A percentile compares a stretch with the other conserved stretches of the same genome.
Evolutionary conservation across 2,888 invertebrate species (phyloP).

Genomic region (Archaeoteleia sp.): DNA sequence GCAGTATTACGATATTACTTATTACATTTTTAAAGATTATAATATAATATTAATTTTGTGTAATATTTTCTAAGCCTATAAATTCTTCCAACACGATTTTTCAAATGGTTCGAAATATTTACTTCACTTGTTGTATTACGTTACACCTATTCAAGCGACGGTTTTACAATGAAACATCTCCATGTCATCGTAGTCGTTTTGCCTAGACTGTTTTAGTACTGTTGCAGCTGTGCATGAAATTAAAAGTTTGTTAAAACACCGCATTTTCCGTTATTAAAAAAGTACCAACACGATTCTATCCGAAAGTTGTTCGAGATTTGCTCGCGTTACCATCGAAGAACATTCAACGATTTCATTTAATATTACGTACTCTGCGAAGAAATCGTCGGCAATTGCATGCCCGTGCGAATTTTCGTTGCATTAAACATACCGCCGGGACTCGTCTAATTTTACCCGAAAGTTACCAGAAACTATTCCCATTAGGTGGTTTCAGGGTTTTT

Average conservation of each 20-base stretch:
- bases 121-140: too few species aligned
- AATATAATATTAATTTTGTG: too few species aligned
- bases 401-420: constrained; percentile 52
- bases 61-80: too few species aligned
- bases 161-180: too few species aligned
- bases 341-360: constrained; percentile 19
- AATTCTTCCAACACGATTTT: too few species aligned
- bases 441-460: constrained; percentile 60
- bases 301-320: constrained; percentile 21
- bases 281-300: constrained; percentile 12
- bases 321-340: constrained; percentile 18
- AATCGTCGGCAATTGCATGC: constrained; percentile 38
- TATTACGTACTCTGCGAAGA: constrained; percentile 19
- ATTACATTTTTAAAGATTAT: too few species aligned
- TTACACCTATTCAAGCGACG: too few species aligned
- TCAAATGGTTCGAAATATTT: too few species aligned
- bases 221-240: constrained; percentile 6
- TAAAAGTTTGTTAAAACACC: constrained; percentile 9
- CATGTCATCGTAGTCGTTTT: too few species aligned
- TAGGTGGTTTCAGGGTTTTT: constrained; percentile 65
- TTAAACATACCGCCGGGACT: constrained; percentile 51
- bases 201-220: too few species aligned
- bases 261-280: constrained; percentile 4
- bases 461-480: constrained; percentile 65
- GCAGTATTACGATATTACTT: too few species aligned